Conservation (phyloP, 1,140 invertebrate genomes). For the Drosophila pseudoananassae region DNA sequence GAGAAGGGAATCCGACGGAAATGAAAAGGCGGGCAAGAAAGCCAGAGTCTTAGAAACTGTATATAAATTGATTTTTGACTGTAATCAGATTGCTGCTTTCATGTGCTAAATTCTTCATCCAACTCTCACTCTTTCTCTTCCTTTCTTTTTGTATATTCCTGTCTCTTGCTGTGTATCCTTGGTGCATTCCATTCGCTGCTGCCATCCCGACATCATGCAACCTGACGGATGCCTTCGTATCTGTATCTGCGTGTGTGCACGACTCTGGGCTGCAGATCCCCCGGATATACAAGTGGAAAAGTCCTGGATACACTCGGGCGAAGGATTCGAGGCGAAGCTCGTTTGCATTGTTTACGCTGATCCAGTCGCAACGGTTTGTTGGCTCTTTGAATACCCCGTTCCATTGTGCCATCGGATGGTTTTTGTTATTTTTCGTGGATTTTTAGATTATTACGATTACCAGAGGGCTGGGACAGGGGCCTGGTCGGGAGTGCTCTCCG, state of each 20-base stretch:
- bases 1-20: slow-evolving; percentile 4
- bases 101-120: slow-evolving; percentile 47
- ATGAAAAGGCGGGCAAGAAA: slow-evolving; percentile 24
- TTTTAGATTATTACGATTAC: slow-evolving; percentile 71
- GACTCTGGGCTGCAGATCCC: slow-evolving; percentile 83
- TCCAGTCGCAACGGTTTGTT: slow-evolving; percentile 88
- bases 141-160: slow-evolving; percentile 19
- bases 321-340: slow-evolving; percentile 89
- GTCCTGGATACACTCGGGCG: slow-evolving; percentile 90
- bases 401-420: slow-evolving; percentile 42
- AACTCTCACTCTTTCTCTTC: slow-evolving; percentile 12
- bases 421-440: slow-evolving; percentile 55
- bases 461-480: not conserved
- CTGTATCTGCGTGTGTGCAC: slow-evolving; percentile 12
- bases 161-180: slow-evolving; percentile 24
- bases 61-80: slow-evolving; percentile 68
- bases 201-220: slow-evolving; percentile 32
- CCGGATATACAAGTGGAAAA: slow-evolving; percentile 89
- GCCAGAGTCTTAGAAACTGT: slow-evolving; percentile 39
- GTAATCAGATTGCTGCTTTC: slow-evolving; percentile 62
- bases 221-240: slow-evolving; percentile 38
- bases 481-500: slow-evolving; percentile 5
- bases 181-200: slow-evolving; percentile 7
- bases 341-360: slow-evolving; percentile 90
- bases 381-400: slow-evolving; percentile 50